Conservation (phyloP, 53 echinoderm and acorn worm species). For the Zoroaster sp. region DNA sequence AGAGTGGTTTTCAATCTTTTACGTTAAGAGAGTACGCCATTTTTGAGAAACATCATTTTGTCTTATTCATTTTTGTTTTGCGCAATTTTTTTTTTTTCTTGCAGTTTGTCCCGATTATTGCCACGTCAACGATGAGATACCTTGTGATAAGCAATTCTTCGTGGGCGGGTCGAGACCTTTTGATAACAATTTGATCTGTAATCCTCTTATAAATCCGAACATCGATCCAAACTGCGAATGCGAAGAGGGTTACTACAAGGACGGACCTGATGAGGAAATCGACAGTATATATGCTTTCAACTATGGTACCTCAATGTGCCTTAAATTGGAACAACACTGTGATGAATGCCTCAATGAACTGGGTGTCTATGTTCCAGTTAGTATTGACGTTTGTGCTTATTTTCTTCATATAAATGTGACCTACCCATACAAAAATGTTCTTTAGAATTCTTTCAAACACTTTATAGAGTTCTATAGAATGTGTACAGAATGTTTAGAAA, state of each 20-base stretch:
- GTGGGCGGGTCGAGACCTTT: not conserved
- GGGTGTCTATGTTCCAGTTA: slow-evolving; percentile 1
- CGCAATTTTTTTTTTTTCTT: not conserved
- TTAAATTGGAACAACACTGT: not conserved
- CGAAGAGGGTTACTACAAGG: slow-evolving; percentile 31
- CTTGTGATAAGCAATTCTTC: slow-evolving; percentile 1
- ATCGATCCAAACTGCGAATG: slow-evolving; percentile 6
- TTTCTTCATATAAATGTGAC: not conserved
- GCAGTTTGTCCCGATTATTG: slow-evolving; percentile 25
- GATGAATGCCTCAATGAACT: slow-evolving; percentile 14
- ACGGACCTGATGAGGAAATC: slow-evolving; percentile 10
- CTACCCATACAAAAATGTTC: too few species aligned
- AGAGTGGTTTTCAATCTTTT: too few species aligned
- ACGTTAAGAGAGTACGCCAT: too few species aligned
- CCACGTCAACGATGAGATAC: slow-evolving; percentile 15
- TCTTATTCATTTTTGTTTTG: too few species aligned
- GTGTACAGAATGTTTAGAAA: too few species aligned
- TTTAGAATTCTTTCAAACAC: too few species aligned
- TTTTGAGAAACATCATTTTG: too few species aligned
- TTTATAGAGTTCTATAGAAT: too few species aligned
- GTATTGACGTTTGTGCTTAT: not conserved
- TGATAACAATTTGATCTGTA: not conserved
- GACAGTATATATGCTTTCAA: slow-evolving; percentile 18
- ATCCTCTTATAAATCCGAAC: not conserved
- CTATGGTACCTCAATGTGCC: not conserved